These are phyloP conservation scores for Cercocebus atys DNA, from an alignment of 2,113 vertebrate genomes.

Conservation along the genomic window DNA sequence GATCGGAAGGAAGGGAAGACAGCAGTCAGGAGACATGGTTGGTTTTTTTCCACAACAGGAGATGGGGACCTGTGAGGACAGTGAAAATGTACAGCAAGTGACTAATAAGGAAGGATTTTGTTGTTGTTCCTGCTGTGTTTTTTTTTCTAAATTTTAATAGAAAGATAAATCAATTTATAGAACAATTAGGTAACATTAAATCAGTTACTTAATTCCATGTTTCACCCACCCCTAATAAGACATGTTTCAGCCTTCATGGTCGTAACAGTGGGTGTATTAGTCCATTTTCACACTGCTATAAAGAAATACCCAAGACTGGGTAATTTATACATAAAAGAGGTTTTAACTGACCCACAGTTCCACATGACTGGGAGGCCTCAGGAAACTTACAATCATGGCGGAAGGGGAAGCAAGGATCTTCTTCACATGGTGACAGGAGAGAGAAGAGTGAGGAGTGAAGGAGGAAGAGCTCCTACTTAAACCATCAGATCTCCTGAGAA, in stretches of 20 bases:
- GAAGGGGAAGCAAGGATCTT: no score
- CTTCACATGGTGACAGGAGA: no score
- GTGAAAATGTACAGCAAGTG: background rate
- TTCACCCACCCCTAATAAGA: background rate
- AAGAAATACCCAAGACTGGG: no score
- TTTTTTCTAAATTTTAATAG: background rate
- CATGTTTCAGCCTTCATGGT: background rate
- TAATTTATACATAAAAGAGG: no score
- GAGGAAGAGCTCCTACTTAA: no score
- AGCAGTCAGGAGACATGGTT: background rate
- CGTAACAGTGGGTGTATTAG: background rate
- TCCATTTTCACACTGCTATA: no score
- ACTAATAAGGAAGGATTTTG: background rate
- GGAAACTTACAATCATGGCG: no score
- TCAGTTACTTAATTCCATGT: background rate
- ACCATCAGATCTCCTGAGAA: no score
- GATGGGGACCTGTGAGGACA: fast-evolving
- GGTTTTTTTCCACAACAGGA: background rate
- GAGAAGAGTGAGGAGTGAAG: no score
- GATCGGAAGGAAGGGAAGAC: background rate
- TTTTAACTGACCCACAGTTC: no score
- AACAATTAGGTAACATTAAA: background rate
- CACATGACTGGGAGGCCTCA: no score
- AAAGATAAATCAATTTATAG: background rate
- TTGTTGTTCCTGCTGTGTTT: background rate